These are phyloP conservation scores for Andricus quercusramuli DNA, from an alignment of 2,888 invertebrate species.

Conservation along the genomic window DNA sequence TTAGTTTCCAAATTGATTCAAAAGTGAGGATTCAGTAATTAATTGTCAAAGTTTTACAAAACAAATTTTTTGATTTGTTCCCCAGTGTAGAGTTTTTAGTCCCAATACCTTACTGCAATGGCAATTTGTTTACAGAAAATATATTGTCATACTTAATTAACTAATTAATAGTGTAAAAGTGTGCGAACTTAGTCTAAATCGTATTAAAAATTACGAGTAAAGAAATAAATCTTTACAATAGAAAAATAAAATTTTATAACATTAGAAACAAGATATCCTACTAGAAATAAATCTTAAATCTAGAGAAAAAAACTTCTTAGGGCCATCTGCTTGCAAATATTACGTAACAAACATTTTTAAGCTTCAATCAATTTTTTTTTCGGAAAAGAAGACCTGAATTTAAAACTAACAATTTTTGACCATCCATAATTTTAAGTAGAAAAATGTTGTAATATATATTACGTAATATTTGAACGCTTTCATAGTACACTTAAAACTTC, in stretches of 20 bases:
- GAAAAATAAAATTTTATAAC: neutral
- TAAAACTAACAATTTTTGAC: too few relatives aligned
- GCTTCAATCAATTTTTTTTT: too few relatives aligned
- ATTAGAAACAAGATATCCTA: neutral
- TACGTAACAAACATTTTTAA: neutral
- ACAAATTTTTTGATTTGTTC: too few relatives aligned
- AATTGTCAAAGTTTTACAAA: too few relatives aligned
- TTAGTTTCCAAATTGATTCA: neutral
- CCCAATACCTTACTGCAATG: constrained; percentile 43
- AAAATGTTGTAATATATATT: too few relatives aligned
- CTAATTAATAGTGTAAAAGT: constrained; percentile 14
- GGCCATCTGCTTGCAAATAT: neutral
- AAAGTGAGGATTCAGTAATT: neutral
- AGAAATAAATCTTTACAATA: constrained; percentile 4
- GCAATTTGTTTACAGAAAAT: constrained; percentile 20
- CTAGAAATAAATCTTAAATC: neutral
- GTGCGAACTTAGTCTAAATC: neutral
- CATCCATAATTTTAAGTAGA: too few relatives aligned
- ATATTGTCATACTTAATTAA: constrained; percentile 6
- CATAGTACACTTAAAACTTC: neutral
- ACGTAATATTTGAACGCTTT: neutral
- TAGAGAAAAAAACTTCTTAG: neutral
- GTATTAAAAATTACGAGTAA: neutral
- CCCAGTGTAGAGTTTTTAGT: constrained; percentile 49
- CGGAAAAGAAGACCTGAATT: too few relatives aligned